A percentile compares a stretch with the other conserved stretches of the same genome.
Evolutionary conservation across 2,797 vertebrate genomes (phyloP).

Genomic region (Tragopan temminckii): DNA sequence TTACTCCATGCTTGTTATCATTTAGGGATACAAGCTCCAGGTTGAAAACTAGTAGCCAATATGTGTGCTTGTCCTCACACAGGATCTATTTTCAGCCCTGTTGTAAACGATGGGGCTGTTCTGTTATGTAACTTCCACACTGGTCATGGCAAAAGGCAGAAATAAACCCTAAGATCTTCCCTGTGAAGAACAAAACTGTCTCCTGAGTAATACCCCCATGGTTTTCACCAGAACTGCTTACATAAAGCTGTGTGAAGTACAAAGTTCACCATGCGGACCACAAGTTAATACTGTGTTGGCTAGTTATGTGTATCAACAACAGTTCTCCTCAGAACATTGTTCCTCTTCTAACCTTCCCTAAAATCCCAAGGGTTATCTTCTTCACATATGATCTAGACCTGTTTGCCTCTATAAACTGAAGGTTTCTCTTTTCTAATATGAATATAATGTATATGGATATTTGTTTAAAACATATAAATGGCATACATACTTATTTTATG

Average conservation of each 20-base stretch:
- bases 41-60: not conserved
- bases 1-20: not conserved
- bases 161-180: not conserved
- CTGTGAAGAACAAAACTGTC: not conserved
- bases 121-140: not conserved
- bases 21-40: not conserved
- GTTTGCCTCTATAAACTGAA: not conserved
- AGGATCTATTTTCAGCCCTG: not conserved
- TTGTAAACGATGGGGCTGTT: not conserved
- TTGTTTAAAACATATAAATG: not conserved
- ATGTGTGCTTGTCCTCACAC: not conserved
- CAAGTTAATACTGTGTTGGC: not conserved
- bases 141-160: not conserved
- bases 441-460: not conserved
- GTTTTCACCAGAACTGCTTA: not conserved
- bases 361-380: not conserved
- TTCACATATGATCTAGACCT: not conserved
- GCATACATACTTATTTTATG: not conserved
- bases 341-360: not conserved
- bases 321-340: not conserved
- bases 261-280: not conserved
- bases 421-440: not conserved
- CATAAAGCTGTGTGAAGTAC: not conserved
- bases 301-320: not conserved
- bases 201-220: not conserved